Conservation (phyloP, 92 coral and sea anemone species). For the Chrysogorgia sp. region DNA sequence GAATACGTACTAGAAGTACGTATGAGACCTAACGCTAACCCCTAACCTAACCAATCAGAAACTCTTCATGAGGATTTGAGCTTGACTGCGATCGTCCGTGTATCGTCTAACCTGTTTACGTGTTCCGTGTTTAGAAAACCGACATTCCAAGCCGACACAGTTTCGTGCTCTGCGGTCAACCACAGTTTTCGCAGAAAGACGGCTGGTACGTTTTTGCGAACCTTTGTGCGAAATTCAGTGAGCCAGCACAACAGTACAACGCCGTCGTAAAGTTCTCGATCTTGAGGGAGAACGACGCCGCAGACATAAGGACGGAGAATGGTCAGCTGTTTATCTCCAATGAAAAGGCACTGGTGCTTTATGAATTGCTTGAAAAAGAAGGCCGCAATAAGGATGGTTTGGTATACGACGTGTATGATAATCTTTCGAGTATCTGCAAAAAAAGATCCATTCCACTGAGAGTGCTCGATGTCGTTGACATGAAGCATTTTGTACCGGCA, state of each 20-base stretch:
- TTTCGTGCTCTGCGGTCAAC: slow-evolving; percentile 4
- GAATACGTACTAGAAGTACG: too few relatives aligned
- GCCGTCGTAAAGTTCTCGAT: background rate
- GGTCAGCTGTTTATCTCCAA: slow-evolving; percentile 19
- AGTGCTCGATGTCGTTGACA: slow-evolving; percentile 70
- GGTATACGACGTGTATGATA: background rate
- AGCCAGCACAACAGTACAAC: background rate
- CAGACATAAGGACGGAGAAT: background rate
- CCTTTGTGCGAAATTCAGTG: slow-evolving; percentile 1
- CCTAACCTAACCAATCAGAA: background rate
- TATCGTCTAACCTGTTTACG: background rate
- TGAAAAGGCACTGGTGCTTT: slow-evolving; percentile 17
- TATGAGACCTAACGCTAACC: too few relatives aligned
- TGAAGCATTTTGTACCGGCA: slow-evolving; percentile 69
- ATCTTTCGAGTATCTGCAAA: background rate
- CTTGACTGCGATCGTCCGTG: too few relatives aligned
- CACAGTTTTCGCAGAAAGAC: background rate
- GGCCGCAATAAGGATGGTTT: slow-evolving; percentile 64
- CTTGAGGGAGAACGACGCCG: background rate
- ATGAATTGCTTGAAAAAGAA: slow-evolving; percentile 53
- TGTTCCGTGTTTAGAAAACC: background rate
- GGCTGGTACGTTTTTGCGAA: slow-evolving; percentile 16
- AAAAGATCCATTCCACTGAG: slow-evolving; percentile 49
- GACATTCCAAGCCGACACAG: background rate
- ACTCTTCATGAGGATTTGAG: too few relatives aligned